Evolutionary conservation across 2,113 vertebrate genomes (phyloP).

Genomic region (Aleadryas rufinucha): DNA sequence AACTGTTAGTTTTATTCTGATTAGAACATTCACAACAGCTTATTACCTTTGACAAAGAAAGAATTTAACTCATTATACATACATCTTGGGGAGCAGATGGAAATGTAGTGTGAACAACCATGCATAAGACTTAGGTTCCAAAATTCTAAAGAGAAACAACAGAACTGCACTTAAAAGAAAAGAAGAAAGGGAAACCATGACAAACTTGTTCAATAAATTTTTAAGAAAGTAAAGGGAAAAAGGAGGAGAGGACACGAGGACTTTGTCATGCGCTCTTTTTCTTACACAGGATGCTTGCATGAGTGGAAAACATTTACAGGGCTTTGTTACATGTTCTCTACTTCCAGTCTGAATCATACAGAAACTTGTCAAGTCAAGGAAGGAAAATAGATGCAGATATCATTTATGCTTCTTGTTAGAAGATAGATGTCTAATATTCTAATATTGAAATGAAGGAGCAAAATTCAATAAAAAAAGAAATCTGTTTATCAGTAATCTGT

Average conservation of each 20-base stretch:
- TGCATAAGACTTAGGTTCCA: not conserved
- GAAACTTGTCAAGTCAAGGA: not conserved
- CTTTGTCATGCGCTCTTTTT: not conserved
- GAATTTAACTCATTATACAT: not conserved
- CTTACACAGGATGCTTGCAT: not conserved
- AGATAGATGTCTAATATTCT: not conserved
- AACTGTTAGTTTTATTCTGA: not conserved
- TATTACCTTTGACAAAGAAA: not conserved
- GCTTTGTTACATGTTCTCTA: not conserved
- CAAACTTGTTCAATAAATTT: not conserved
- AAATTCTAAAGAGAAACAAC: not conserved
- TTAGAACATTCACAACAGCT: not conserved
- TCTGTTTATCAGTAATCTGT: not conserved
- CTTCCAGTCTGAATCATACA: not conserved
- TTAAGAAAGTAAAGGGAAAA: not conserved
- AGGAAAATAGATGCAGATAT: not conserved
- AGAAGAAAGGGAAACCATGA: not conserved
- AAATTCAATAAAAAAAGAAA: not conserved
- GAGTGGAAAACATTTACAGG: not conserved
- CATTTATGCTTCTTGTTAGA: not conserved
- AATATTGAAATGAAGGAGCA: not conserved
- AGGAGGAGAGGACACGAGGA: accelerated
- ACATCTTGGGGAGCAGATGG: not conserved
- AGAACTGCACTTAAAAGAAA: not conserved
- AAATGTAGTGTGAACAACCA: not conserved